Evolutionary conservation across 2,888 invertebrate species (phyloP), one percentile per base, ranked within the genome.

Genomic region (Ormia ochracea): DNA sequence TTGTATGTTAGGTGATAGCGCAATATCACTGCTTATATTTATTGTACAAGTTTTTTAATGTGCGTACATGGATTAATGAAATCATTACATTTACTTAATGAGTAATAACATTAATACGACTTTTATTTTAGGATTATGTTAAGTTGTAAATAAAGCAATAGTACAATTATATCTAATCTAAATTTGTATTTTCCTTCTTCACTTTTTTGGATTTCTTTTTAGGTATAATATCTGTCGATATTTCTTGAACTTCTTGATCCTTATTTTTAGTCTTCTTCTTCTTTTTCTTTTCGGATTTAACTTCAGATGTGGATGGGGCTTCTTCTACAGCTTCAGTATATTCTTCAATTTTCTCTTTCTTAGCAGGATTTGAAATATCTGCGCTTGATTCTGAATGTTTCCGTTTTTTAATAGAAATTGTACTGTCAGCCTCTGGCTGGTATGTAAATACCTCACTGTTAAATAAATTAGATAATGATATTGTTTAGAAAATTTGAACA

Each of bases 401-500:
- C 56, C 89, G 85, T 72, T 89, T 89, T 79, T 88, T 89, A 0
- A 84, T 84, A 4, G 93, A 93, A 43, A 97, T 88, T 0, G 97
- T 96, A 50, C 95, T 95, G 90, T 98, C 98, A 0, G 93, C 94
- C 3, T 94, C 94, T 7, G 92, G 91, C 52, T 94, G 93, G 90
- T 97, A 97, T 41, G 94, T 93, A 83, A 94, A 91, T 61, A 96
- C 93, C 91, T 97, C 96, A 85, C 96, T 89, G 72, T 56, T 50
- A 70, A 70, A 61, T 4, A 59, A 36, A 38, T 59, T n/a, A n/a
- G n/a, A n/a, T n/a, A n/a, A n/a, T n/a, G n/a, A n/a, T n/a, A n/a
- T n/a, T n/a, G n/a, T n/a, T n/a, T n/a, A n/a, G n/a, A n/a, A n/a
- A n/a, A n/a, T n/a, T n/a, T n/a, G n/a, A 36, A 19, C 7, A 7